These are phyloP conservation scores for Elgonia sp. DNA, from an alignment of 2,888 invertebrate genomes.

Conservation along the genomic window DNA sequence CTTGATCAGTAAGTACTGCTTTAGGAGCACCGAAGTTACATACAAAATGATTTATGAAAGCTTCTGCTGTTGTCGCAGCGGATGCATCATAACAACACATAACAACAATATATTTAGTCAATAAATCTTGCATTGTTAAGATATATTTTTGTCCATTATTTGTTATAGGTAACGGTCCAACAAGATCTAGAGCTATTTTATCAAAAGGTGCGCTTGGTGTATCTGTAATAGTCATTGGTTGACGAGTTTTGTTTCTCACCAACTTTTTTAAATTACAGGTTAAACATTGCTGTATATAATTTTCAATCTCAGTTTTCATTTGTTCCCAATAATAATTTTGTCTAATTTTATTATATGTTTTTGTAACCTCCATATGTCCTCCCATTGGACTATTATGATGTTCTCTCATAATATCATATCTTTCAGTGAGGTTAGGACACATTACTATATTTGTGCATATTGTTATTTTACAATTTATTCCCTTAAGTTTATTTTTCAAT, in stretches of 20 bases:
- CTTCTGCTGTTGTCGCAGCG: neutral
- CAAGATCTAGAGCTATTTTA: neutral
- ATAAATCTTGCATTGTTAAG: neutral
- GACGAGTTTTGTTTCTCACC: neutral
- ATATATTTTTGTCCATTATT: neutral
- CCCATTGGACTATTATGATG: neutral
- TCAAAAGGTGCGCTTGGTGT: neutral
- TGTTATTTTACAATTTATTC: too few species aligned
- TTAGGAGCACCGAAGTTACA: neutral
- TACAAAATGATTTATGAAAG: neutral
- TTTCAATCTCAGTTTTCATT: neutral
- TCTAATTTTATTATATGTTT: neutral
- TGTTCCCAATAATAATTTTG: neutral
- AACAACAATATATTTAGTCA: neutral
- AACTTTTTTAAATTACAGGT: neutral
- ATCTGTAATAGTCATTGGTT: neutral
- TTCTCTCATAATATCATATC: neutral
- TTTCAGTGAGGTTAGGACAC: neutral
- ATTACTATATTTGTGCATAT: too few species aligned
- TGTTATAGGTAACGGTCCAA: neutral
- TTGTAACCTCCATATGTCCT: neutral
- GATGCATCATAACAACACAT: neutral
- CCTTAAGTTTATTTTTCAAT: too few species aligned
- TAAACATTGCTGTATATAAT: conserved; percentile 6
- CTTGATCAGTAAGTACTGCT: neutral